A percentile compares a stretch with the other conserved stretches of the same genome.
Conservation (phyloP, 2,797 vertebrate genomes). For the Pachyuromys duprasi region DNA sequence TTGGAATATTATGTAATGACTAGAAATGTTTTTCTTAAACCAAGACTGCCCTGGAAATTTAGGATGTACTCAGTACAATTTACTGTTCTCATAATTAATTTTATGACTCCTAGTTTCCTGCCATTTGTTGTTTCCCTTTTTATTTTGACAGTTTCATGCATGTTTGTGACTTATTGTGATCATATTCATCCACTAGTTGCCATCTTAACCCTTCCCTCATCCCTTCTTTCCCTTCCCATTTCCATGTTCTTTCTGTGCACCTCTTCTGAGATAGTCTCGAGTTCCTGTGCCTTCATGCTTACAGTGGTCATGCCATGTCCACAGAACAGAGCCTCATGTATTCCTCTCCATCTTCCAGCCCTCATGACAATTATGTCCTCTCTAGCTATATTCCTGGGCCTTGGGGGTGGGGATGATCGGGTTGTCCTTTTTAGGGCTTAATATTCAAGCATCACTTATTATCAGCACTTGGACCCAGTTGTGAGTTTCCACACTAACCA, state of each 20-base stretch:
- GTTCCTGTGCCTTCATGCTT: background rate
- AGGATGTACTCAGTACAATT: background rate
- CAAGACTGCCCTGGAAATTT: background rate
- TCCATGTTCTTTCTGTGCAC: too few species aligned
- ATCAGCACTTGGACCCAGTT: background rate
- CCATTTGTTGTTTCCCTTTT: background rate
- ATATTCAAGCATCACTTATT: background rate
- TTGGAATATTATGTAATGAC: background rate
- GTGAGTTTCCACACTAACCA: background rate
- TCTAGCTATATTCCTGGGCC: background rate
- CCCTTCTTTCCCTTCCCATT: too few species aligned
- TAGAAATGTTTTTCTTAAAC: background rate
- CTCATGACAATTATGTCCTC: background rate
- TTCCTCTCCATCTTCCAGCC: background rate
- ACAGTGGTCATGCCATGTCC: background rate
- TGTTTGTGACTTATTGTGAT: background rate
- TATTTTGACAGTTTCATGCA: background rate
- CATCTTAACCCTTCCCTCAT: background rate
- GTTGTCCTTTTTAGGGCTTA: background rate
- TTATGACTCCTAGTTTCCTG: background rate
- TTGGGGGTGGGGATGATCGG: background rate
- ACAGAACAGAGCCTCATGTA: too few species aligned
- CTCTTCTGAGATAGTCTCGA: too few species aligned
- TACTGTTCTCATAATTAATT: background rate
- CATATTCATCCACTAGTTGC: too few species aligned